Percentiles rank a stretch among this genome's conserved stretches.
Conservation (phyloP, 2,888 invertebrate species). For the Cynaeus angustus region DNA sequence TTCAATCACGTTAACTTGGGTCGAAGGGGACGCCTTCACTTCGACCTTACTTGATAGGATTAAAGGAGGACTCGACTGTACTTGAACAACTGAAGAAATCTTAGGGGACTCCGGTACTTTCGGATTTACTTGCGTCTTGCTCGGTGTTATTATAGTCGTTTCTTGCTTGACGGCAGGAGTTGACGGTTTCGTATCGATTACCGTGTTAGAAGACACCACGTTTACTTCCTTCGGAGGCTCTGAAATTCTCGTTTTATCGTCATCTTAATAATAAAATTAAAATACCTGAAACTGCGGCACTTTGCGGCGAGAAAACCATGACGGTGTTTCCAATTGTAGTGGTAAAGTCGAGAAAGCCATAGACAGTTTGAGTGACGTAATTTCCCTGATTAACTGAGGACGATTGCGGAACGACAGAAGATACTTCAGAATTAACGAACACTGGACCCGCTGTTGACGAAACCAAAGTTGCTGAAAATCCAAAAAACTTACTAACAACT, state of each 20-base stretch:
- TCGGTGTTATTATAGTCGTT: conserved; percentile 69
- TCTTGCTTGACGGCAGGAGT: conserved; percentile 53
- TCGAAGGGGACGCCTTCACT: conserved; percentile 74
- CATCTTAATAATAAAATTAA: conserved; percentile 1
- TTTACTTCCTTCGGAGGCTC: conserved; percentile 57
- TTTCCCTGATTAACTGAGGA: conserved; percentile 63
- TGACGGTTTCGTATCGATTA: conserved; percentile 67
- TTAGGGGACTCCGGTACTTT: conserved; percentile 71
- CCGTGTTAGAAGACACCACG: conserved; percentile 61
- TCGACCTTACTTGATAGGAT: conserved; percentile 73
- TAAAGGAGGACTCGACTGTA: conserved; percentile 58
- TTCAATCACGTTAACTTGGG: conserved; percentile 66
- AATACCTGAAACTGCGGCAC: conserved; percentile 81
- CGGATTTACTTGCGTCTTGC: conserved; percentile 68
- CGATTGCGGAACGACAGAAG: conserved; percentile 46
- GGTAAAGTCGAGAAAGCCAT: conserved; percentile 94
- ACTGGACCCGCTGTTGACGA: conserved; percentile 64
- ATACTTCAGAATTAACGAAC: conserved; percentile 64
- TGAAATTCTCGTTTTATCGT: conserved; percentile 42
- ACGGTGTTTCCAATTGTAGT: conserved; percentile 95
- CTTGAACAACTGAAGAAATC: conserved; percentile 64
- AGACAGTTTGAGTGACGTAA: conserved; percentile 90
- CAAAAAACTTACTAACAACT: not conserved
- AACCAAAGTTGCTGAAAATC: conserved; percentile 60
- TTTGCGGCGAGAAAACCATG: conserved; percentile 95